Evolutionary conservation across 2,797 vertebrate genomes (phyloP), one percentile per base, ranked within the genome.

Genomic region (Anolis apletophallus): DNA sequence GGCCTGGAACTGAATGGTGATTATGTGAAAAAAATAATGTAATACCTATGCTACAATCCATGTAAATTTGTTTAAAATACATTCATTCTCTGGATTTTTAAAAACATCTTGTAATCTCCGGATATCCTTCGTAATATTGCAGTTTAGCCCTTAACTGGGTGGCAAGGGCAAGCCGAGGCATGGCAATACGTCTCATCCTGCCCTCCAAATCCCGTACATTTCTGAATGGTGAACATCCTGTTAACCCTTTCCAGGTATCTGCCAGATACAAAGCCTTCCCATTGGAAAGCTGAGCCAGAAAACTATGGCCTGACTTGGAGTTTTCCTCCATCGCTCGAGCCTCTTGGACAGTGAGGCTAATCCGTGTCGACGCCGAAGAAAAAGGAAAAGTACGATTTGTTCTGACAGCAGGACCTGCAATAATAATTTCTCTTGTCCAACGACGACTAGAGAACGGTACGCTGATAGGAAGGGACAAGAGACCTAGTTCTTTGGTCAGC

Each of bases 391-490:
- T 23, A 21, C 34, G 78, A 87, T 75, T 76, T 0, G 0, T 74
- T 36, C 0, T 61, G 91, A 86, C 87, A 92, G 1, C 64, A 40
- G 72, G 5, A 2, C 14, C 3, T 61, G 11, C 34, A 32, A 2
- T 4, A 32, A 2, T 3, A 16, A 52, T 2, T 59, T 55, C 17
- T 34, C 72, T 80, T 3, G 54, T 80, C 71, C 81, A 1, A 1
- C 36, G 0, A 23, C 1, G 0, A 14, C 13, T 17, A 21, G 69
- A 2, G 26, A 40, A 40, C 64, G 67, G 5, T 3, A 0, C 14
- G 6, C 32, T 10, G 54, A 79, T 9, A 0, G 71, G 68, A 86
- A 85, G 50, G 61, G 82, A 68, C 2, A 0, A 29, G 61, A 46
- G 52, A 26, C 40, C 19, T 83, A 2, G 0, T 32, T 34, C 81